Percentiles rank a stretch among this genome's conserved stretches.
Evolutionary conservation across 2,888 invertebrate genomes (phyloP).

Genomic region (Polyommatus icarus): DNA sequence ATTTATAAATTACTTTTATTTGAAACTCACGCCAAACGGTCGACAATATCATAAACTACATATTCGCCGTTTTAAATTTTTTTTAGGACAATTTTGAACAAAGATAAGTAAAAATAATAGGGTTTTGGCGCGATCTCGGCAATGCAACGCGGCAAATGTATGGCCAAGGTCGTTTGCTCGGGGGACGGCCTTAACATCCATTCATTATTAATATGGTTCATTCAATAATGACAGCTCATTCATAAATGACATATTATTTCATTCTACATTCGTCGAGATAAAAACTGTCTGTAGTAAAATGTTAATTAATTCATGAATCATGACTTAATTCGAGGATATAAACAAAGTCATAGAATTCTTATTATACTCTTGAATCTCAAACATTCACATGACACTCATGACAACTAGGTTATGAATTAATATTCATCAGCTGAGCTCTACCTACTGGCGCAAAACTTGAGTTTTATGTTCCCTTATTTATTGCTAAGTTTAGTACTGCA

Average conservation of each 20-base stretch:
- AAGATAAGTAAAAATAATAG: too few species aligned
- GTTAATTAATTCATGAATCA: background rate
- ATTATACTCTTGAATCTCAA: background rate
- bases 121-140: too few species aligned
- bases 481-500: background rate
- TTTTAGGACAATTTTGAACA: too few species aligned
- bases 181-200: too few species aligned
- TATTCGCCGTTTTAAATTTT: too few species aligned
- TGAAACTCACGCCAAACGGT: too few species aligned
- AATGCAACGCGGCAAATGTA: too few species aligned
- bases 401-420: background rate
- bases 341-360: background rate
- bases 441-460: background rate
- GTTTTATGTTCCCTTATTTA: background rate
- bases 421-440: background rate
- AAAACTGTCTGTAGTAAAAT: slow-evolving; percentile 3
- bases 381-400: background rate
- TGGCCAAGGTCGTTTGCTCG: too few species aligned
- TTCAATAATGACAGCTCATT: background rate
- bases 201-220: background rate
- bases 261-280: background rate
- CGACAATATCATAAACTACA: too few species aligned
- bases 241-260: background rate
- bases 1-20: too few species aligned
- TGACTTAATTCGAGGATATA: background rate